Base-by-base conservation (phyloP, 2,888 invertebrate species). In the Malthinus seriepunctatus region DNA sequence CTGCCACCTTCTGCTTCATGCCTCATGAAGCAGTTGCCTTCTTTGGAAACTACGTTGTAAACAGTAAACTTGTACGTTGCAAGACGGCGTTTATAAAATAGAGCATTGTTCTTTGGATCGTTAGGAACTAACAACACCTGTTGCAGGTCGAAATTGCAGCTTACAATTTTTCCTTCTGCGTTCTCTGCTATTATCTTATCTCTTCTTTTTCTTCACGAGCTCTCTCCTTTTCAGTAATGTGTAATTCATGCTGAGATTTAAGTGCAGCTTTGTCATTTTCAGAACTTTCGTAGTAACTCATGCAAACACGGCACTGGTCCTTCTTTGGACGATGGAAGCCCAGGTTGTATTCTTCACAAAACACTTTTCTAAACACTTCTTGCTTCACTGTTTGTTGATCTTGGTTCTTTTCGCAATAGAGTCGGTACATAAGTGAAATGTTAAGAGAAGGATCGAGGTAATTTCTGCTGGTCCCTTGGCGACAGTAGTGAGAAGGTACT, bases 21-120 rank as follows among this genome's bases (percentile, higher is more conserved):
- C 69, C 70, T 70, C 60, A 67, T 64, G 47, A 60, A 70, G 37
- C 69, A 69, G 11, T 63, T 57, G 1, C 65, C 65, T 49, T 63
- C 35, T 51, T 61, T 64, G 9, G 49, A 33, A 8, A 39, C 57
- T 5, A 64, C 62, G 49, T 67, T 56, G 44, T 65, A 67, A 23
- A 67, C 38, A 9, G 65, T 66, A 23, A 67, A 65, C 37, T 66
- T 63, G 14, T 51, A 67, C 8, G 57, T 46, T 37, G 32, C 47
- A 7, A 67, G 34, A 12, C 63, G 33, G 2, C 47, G 51, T 44
- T 67, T 67, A 32, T 66, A 67, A 63, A 67, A 67, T 1, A 67
- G 42, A 0, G 64, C 59, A 53, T 65, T 65, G 33, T 65, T 67
- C 6, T 57, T 53, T 1, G 63, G 61, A 35, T 62, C 61, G 8